Conservation (phyloP, 1,140 invertebrate species). For the Eufriesea mexicana region DNA sequence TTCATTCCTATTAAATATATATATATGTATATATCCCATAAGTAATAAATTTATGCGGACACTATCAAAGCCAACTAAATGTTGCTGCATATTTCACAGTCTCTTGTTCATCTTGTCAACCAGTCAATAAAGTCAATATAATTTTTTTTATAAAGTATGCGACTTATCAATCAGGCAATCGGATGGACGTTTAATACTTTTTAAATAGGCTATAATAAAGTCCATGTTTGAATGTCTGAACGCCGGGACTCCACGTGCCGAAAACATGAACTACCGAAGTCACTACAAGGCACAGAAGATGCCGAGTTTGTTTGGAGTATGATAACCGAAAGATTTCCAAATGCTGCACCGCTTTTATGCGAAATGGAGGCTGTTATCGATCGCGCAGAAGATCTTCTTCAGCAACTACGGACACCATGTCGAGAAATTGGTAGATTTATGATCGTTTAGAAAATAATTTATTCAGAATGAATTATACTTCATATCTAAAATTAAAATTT, state of each 20-base stretch:
- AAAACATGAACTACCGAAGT: slow-evolving; percentile 57
- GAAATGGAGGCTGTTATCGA: slow-evolving; percentile 72
- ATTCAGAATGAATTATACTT: background rate
- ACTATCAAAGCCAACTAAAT: background rate
- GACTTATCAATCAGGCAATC: background rate
- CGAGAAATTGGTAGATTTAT: slow-evolving; percentile 53
- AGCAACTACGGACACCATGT: slow-evolving; percentile 51
- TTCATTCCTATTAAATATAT: too few relatives aligned
- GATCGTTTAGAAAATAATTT: background rate
- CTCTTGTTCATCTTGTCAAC: background rate
- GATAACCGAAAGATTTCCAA: slow-evolving; percentile 70
- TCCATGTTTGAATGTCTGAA: slow-evolving; percentile 22
- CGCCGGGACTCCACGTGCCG: slow-evolving; percentile 19
- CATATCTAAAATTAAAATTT: background rate
- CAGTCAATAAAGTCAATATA: background rate
- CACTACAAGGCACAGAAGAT: slow-evolving; percentile 64
- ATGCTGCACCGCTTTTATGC: slow-evolving; percentile 69
- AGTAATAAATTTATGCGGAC: too few relatives aligned
- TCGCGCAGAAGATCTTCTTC: slow-evolving; percentile 66
- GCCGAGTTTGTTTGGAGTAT: slow-evolving; percentile 68
- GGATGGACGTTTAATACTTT: background rate
- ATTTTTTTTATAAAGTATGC: background rate
- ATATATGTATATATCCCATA: too few relatives aligned
- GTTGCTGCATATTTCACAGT: background rate
- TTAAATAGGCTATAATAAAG: background rate